Base-by-base conservation (phyloP, 2,888 invertebrate genomes). In the Drosophila kambysellisi region DNA sequence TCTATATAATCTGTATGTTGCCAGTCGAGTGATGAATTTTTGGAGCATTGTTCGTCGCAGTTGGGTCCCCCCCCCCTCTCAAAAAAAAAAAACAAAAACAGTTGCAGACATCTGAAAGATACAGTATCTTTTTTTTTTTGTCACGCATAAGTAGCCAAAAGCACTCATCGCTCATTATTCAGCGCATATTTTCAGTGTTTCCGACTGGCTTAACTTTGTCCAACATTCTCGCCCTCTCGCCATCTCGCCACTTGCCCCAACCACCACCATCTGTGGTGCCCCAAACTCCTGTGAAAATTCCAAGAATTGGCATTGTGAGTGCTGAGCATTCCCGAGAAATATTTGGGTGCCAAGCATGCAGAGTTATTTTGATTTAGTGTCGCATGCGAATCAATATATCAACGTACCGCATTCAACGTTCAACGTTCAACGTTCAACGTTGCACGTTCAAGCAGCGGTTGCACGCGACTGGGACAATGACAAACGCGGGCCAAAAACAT, bases 371-470 rank as follows among this genome's bases (percentile, higher is more conserved):
- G 89, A 86, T 86, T 86, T 88, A 86, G 82, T 86, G 76, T 75
- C 75, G 71, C 76, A 68, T 69, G 70, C 78, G 70, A 80, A 88
- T 86, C 85, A 78, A 86, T 86, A 84, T 86, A 86, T 86, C 89
- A 86, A 80, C 73, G 74, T 39, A 8, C 39, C 39, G 39, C 39
- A 17, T 17, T 39, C 39, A 37, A 15, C 37, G 3, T 15, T 37
- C 37, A 39, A 39, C 46, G 20, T 46, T 46, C 46, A 20, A n/a
- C 41, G 9, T 25, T 25, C 25, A 25, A 17, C 39, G 46, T 46
- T 46, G 46, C 46, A 46, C 46, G 46, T 46, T 46, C 46, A 46
- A 15, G 15, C 46, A 15, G 46, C 81, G 73, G 69, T 85, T 76
- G 88, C 89, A 87, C 71, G 81, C 87, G 70, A 85, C 57, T 50